Percentiles rank a stretch among this genome's conserved stretches.
phyloP scores from a whole-genome alignment of 2,888 invertebrate species.

The Apotomis turbidana region DNA sequence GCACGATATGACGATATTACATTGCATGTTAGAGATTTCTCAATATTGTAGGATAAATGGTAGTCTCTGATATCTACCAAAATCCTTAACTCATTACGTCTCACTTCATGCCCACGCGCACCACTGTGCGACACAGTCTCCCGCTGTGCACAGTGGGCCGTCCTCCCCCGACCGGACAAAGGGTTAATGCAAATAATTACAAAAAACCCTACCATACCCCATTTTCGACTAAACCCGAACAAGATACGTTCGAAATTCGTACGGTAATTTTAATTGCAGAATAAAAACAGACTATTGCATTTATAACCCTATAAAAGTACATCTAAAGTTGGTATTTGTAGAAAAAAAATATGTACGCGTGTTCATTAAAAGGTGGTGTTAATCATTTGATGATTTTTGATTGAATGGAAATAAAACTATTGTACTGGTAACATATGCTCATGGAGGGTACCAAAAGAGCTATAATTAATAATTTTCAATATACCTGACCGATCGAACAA shows the following conservation, averaged over 20 bases:
- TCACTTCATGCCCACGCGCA: conserved; percentile 29
- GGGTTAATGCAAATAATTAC: conserved; percentile 39
- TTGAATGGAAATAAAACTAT: conserved; percentile 37
- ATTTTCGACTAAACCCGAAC: not conserved
- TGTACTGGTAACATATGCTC: conserved; percentile 24
- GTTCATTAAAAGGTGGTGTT: conserved; percentile 33
- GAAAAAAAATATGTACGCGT: conserved; percentile 1
- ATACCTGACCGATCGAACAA: too few relatives aligned
- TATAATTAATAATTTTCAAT: not conserved
- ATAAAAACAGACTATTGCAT: not conserved
- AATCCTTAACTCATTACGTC: conserved; percentile 18
- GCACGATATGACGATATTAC: too few relatives aligned
- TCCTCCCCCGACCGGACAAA: conserved; percentile 38
- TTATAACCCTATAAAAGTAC: not conserved
- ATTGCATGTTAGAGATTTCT: too few relatives aligned
- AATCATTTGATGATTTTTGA: conserved; percentile 38
- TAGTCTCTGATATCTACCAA: conserved; percentile 20
- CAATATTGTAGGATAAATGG: too few relatives aligned
- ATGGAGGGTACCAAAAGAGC: not conserved
- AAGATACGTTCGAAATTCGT: not conserved
- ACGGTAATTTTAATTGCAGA: not conserved
- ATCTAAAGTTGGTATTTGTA: not conserved
- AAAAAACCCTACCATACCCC: not conserved
- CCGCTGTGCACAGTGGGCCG: conserved; percentile 39
- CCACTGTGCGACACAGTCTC: conserved; percentile 12